phyloP scores from a whole-genome alignment of 2,888 invertebrate species.

The Lepeophtheirus nordmannii region DNA sequence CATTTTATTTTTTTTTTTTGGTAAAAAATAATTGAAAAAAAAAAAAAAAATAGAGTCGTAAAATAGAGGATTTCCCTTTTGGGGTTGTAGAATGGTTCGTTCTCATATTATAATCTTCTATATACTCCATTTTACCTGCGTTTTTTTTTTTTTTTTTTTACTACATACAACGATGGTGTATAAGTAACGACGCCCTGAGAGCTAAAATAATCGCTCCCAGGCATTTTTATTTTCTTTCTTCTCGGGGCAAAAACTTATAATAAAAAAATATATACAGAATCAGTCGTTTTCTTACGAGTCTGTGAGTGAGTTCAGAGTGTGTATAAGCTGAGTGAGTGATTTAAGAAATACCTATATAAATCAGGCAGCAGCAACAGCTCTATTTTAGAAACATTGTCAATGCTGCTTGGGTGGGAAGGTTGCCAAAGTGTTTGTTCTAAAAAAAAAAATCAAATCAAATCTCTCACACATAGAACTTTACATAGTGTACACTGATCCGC shows the following conservation, averaged over 20 bases:
- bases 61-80: not conserved
- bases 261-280: not conserved
- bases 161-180: not conserved
- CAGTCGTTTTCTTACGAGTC: not conserved
- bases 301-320: not conserved
- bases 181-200: not conserved
- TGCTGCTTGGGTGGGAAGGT: no score
- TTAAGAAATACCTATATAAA: no score
- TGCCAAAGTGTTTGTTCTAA: not conserved
- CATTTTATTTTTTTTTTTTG: no score
- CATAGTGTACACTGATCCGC: no score
- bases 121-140: conserved; percentile 5
- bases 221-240: not conserved
- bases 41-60: conserved; percentile 3
- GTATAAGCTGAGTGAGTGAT: not conserved
- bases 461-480: no score
- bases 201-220: not conserved
- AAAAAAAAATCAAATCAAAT: no score
- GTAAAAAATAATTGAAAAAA: not conserved
- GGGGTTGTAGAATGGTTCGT: not conserved
- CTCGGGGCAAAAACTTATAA: conserved; percentile 4
- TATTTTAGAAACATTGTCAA: no score
- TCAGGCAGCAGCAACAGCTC: no score
- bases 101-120: not conserved
- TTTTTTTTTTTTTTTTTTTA: not conserved